These are phyloP conservation scores for Pandemis heparana DNA, from an alignment of 2,888 invertebrate genomes.

Conservation along the genomic window DNA sequence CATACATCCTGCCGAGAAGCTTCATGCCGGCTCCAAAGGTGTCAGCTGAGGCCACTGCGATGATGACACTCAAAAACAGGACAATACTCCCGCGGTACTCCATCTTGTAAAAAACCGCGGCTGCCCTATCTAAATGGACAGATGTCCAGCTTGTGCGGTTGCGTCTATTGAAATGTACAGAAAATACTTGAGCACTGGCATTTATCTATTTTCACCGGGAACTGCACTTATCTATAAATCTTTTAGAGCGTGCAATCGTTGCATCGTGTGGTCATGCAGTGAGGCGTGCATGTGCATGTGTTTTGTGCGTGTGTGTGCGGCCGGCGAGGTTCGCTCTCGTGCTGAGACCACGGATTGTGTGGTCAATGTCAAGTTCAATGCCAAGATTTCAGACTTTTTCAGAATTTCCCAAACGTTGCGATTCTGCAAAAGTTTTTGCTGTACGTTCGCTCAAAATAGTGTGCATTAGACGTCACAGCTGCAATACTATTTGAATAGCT, in stretches of 20 bases:
- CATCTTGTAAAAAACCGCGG: slow-evolving; percentile 69
- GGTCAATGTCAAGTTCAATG: slow-evolving; percentile 69
- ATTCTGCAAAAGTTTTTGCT: no score
- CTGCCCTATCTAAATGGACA: slow-evolving; percentile 59
- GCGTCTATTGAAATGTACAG: slow-evolving; percentile 83
- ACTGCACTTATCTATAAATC: slow-evolving; percentile 86
- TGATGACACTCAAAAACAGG: slow-evolving; percentile 71
- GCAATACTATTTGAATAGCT: no score
- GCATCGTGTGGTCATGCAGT: slow-evolving; percentile 82
- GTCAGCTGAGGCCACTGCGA: slow-evolving; percentile 68
- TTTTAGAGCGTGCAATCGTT: slow-evolving; percentile 86
- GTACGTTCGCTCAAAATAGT: no score
- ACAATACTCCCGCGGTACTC: slow-evolving; percentile 74
- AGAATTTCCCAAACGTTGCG: slow-evolving; percentile 34
- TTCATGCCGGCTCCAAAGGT: slow-evolving; percentile 77
- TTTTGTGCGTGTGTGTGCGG: slow-evolving; percentile 55
- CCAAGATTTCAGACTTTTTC: slow-evolving; percentile 47
- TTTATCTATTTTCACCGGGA: slow-evolving; percentile 86
- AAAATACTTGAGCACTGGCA: slow-evolving; percentile 81
- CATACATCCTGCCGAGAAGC: slow-evolving; percentile 83
- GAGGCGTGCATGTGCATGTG: slow-evolving; percentile 71
- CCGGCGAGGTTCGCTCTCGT: slow-evolving; percentile 59
- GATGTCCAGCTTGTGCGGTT: slow-evolving; percentile 75
- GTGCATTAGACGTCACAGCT: no score
- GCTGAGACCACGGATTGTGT: slow-evolving; percentile 58